Conservation (phyloP, 2,113 vertebrate species). For the Bettongia penicillata region DNA sequence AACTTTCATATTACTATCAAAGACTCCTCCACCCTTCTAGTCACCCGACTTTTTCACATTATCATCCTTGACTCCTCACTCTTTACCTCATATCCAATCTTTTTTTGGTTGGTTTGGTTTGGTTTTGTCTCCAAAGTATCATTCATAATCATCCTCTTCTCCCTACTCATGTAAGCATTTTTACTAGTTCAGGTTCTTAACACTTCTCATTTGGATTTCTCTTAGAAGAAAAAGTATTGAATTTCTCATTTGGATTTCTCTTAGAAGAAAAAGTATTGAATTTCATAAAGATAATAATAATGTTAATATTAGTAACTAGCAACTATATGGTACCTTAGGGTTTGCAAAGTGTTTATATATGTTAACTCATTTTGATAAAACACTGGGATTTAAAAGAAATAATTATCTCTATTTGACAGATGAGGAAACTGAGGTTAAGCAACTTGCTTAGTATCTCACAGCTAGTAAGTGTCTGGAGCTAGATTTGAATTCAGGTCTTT, state of each 20-base stretch:
- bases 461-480: neutral
- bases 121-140: neutral
- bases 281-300: neutral
- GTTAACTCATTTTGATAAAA: neutral
- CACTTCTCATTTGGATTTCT: no score
- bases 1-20: neutral
- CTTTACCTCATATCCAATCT: neutral
- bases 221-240: neutral
- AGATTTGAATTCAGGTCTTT: neutral
- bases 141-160: neutral
- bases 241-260: neutral
- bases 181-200: neutral
- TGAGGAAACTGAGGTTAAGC: neutral
- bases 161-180: neutral
- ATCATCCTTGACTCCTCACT: neutral
- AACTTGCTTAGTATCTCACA: neutral
- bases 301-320: no score
- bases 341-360: neutral
- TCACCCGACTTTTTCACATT: neutral
- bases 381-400: neutral
- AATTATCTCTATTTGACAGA: neutral
- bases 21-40: neutral
- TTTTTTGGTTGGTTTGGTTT: no score
- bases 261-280: neutral
- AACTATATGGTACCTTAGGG: neutral